Percentiles rank a stretch among this genome's conserved stretches.
phyloP scores from a whole-genome alignment of 2,888 invertebrate genomes.

The Boloria selene region DNA sequence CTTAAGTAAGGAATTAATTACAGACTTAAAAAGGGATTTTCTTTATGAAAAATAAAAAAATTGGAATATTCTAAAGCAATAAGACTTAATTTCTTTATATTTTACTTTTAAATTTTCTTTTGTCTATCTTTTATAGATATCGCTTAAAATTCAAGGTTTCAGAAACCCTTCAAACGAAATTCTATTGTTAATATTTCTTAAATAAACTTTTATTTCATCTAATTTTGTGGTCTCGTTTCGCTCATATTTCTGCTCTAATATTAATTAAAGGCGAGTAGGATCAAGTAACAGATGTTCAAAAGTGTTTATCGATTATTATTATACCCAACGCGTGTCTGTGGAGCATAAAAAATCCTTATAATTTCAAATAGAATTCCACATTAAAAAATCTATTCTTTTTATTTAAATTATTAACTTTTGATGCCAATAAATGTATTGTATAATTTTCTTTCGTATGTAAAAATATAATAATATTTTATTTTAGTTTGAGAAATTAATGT shows the following conservation, averaged over 20 bases:
- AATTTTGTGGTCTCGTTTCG: slow-evolving; percentile 63
- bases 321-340: slow-evolving; percentile 10
- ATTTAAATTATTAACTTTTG: background rate
- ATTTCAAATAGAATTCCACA: slow-evolving; percentile 1
- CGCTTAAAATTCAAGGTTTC: background rate
- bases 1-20: no score
- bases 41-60: no score
- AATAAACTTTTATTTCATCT: slow-evolving; percentile 25
- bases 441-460: no score
- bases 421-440: background rate
- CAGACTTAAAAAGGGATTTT: no score
- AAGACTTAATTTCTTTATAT: background rate
- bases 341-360: background rate
- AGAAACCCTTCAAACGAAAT: background rate
- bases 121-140: background rate
- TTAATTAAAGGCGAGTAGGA: slow-evolving; percentile 62
- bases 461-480: no score
- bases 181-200: slow-evolving; percentile 7
- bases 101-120: background rate
- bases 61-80: no score
- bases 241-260: slow-evolving; percentile 68
- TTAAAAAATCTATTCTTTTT: background rate
- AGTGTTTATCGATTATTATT: slow-evolving; percentile 41
- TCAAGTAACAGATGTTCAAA: slow-evolving; percentile 62
- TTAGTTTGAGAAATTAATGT: no score